phyloP scores from a whole-genome alignment of 2,888 invertebrate genomes.

The Cancer borealis region DNA sequence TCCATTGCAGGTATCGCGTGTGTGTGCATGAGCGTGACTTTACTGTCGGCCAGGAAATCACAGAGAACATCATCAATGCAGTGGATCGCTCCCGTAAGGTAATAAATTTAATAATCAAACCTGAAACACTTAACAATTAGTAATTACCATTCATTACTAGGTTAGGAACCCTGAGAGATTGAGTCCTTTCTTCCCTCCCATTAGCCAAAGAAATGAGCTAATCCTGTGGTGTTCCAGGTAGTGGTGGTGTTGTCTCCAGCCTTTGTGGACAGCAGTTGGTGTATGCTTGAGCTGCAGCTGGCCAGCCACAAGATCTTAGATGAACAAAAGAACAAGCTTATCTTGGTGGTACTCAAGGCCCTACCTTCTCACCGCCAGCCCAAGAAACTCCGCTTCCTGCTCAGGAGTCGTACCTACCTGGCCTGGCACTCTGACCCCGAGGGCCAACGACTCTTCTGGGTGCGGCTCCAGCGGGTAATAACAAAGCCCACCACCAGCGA shows the following conservation, averaged over 20 bases:
- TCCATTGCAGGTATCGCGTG: conserved; percentile 80
- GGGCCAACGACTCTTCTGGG: conserved; percentile 79
- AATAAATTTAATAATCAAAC: neutral
- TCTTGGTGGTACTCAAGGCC: conserved; percentile 79
- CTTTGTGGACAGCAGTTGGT: conserved; percentile 81
- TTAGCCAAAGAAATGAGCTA: neutral
- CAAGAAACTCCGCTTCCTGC: conserved; percentile 84
- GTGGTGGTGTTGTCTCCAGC: conserved; percentile 80
- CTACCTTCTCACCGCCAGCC: conserved; percentile 66
- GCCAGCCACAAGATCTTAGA: conserved; percentile 80
- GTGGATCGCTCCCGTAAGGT: conserved; percentile 80
- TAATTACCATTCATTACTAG: neutral
- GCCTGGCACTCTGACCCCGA: conserved; percentile 83
- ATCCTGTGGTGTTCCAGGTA: conserved; percentile 56
- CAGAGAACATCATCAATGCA: conserved; percentile 85
- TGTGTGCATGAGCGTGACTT: conserved; percentile 87
- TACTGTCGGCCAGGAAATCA: conserved; percentile 84
- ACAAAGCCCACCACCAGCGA: conserved; percentile 57
- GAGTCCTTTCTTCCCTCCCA: neutral
- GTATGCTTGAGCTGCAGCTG: conserved; percentile 80
- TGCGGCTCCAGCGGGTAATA: conserved; percentile 77
- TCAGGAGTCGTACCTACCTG: conserved; percentile 86
- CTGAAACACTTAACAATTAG: neutral
- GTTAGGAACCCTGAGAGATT: too few relatives aligned
- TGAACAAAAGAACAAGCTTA: conserved; percentile 79